Evolutionary conservation across 2,888 invertebrate genomes (phyloP).

Genomic region (Orthonychiurus folsomi): DNA sequence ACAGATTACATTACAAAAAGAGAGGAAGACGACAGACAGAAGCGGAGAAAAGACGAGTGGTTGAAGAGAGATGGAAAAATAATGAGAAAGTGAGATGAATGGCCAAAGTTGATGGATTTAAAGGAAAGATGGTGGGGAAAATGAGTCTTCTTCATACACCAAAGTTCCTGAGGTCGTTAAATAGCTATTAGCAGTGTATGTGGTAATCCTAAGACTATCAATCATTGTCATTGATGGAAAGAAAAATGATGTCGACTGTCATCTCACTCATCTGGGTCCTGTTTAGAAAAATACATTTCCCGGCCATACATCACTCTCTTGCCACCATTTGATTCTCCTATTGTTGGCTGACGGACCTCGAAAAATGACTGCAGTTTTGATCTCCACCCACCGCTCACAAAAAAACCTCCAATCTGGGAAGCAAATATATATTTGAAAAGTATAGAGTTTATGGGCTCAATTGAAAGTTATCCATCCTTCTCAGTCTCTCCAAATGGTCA

Average conservation of each 20-base stretch:
- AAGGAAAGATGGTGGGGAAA: slow-evolving; percentile 5
- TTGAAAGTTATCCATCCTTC: not conserved
- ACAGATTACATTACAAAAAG: too few relatives aligned
- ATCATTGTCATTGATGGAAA: slow-evolving; percentile 2
- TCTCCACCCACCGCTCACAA: too few relatives aligned
- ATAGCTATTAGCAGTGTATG: slow-evolving; percentile 9
- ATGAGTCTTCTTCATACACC: not conserved
- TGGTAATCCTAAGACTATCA: slow-evolving; percentile 9
- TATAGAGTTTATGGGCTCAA: not conserved
- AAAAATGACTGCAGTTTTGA: too few relatives aligned
- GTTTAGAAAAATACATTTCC: not conserved
- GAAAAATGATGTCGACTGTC: slow-evolving; percentile 7
- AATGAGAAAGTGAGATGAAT: slow-evolving; percentile 9
- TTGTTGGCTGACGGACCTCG: too few relatives aligned
- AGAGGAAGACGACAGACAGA: not conserved
- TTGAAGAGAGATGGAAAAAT: slow-evolving; percentile 4
- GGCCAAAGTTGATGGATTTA: slow-evolving; percentile 4
- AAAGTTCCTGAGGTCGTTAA: slow-evolving; percentile 6
- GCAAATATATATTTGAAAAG: too few relatives aligned
- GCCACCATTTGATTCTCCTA: too few relatives aligned
- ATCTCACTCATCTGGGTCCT: not conserved
- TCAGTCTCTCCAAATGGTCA: too few relatives aligned
- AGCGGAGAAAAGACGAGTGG: too few relatives aligned
- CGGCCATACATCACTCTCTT: too few relatives aligned
- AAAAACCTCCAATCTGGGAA: too few relatives aligned